Percentiles rank a stretch among this genome's conserved stretches.
Evolutionary conservation across 2,797 vertebrate genomes (phyloP).

Genomic region (Onychomys arenicola): DNA sequence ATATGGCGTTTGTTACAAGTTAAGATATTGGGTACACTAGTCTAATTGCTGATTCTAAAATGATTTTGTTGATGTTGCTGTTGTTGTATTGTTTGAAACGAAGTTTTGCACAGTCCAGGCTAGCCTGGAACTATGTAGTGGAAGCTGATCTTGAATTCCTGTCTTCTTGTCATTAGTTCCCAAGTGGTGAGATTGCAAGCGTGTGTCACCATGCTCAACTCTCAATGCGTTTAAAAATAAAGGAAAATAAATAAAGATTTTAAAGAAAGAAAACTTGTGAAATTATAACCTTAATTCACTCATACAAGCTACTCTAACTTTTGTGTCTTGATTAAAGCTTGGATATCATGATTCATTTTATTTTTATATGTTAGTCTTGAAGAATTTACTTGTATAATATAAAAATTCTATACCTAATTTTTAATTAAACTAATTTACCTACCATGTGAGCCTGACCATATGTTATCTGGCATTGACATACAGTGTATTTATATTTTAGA

Average conservation of each 20-base stretch:
- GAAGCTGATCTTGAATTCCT: neutral
- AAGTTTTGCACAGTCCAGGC: neutral
- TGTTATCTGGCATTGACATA: neutral
- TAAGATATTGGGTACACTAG: neutral
- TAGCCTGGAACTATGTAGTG: neutral
- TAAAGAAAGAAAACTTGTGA: too few species aligned
- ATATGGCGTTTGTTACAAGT: neutral
- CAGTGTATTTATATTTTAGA: neutral
- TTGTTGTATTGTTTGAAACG: neutral
- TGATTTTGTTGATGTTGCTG: neutral
- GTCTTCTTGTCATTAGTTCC: neutral
- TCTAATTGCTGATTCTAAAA: constrained; percentile 20
- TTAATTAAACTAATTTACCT: neutral
- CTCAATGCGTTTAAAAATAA: too few species aligned
- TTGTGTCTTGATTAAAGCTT: neutral
- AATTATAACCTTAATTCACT: neutral
- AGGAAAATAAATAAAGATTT: too few species aligned
- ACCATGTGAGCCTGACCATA: neutral
- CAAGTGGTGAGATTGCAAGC: neutral
- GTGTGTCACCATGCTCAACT: neutral
- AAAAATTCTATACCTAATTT: neutral
- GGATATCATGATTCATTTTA: neutral
- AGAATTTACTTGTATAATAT: neutral
- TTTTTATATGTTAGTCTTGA: neutral
- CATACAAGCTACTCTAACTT: neutral